Evolutionary conservation across 2,113 vertebrate species (phyloP).

Genomic region (Mionectes macconnelli): DNA sequence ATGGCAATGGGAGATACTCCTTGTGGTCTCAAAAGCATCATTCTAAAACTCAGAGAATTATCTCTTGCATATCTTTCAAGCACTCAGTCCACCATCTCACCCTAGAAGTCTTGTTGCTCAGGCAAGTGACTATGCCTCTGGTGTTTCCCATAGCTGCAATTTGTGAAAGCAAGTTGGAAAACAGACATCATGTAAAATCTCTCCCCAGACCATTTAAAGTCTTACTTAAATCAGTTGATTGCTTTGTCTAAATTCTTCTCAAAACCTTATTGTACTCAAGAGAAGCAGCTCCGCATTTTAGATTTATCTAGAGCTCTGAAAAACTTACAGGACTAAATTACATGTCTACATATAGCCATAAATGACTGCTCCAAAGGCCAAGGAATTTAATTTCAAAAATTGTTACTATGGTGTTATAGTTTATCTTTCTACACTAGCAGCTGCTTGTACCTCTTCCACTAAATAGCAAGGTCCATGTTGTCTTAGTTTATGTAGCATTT

Average conservation of each 20-base stretch:
- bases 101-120: not conserved
- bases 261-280: not conserved
- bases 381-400: not conserved
- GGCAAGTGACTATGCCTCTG: not conserved
- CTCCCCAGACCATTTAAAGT: not conserved
- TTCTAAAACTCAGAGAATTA: not conserved
- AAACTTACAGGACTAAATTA: not conserved
- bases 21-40: not conserved
- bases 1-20: not conserved
- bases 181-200: not conserved
- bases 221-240: not conserved
- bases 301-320: not conserved
- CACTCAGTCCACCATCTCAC: not conserved
- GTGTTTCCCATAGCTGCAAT: not conserved
- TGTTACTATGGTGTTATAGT: not conserved
- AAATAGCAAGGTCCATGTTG: not conserved
- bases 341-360: not conserved
- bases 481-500: not conserved
- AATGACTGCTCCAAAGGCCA: not conserved
- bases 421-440: not conserved
- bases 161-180: not conserved
- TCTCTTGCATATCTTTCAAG: not conserved
- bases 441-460: not conserved
- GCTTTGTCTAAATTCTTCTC: not conserved
- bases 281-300: not conserved